Base-by-base conservation (phyloP, 2,888 invertebrate species). In the Caenorhabditis sp. region DNA sequence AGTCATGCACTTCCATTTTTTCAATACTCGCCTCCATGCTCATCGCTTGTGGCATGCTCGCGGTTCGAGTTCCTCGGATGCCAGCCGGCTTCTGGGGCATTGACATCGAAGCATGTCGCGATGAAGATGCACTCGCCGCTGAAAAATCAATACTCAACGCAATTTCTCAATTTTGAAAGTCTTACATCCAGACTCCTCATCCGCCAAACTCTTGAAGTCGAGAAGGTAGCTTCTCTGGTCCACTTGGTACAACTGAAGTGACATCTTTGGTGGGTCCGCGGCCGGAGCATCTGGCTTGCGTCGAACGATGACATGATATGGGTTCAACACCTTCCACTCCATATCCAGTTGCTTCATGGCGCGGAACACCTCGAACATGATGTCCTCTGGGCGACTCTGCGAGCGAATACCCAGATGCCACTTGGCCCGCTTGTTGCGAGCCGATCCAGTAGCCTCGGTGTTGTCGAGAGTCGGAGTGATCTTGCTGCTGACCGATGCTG, bases 241-340 rank as follows among this genome's bases (percentile, higher is more conserved):
- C 44, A 99, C 99, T 94, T 99, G 98, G 93, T 99, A 99, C 56
- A 99, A 94, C 93, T 99, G 99, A 68, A 99, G 94, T 0, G 97
- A 97, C 98, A 99, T 99, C 94, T 98, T 97, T 31, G 93, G 92
- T 92, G 88, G 87, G 35, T 91, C 91, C 12, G 80, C 74, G 28
- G 85, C 85, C 16, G 88, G 87, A 22, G 87, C 83, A 35, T 90
- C 90, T 4, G 96, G 97, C 90, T 95, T 95, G 58, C 96, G 95
- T n/a, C 98, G 95, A 0, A 98, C 98, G 90, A 97, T 94, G 44
- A 99, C 97, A 93, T 98, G 97, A 90, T 94, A 99, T 0, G 97
- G 96, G 93, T 98, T 99, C 87, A 99, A 96, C 66, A 98, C 96
- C 93, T 98, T 98, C 99, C 99, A 99, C 93, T 99, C 98, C 93